Conservation (phyloP, 2,888 invertebrate genomes). For the Agonopterix arenella region DNA sequence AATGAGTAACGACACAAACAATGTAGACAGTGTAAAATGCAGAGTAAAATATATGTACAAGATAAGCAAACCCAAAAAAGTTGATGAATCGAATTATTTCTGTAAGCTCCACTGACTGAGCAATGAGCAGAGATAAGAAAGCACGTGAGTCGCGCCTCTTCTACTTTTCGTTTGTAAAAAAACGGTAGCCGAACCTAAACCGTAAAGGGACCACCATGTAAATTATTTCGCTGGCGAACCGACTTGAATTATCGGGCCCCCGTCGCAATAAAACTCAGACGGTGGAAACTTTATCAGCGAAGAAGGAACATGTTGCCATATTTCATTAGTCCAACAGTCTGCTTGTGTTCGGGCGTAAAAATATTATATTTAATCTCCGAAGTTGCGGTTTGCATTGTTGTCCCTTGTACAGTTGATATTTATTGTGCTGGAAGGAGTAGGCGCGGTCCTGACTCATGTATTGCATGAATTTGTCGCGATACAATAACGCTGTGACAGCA, state of each 20-base stretch:
- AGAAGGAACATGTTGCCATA: conserved; percentile 64
- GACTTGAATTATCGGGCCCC: conserved; percentile 62
- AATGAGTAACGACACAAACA: no score
- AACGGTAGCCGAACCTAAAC: conserved; percentile 49
- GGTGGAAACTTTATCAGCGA: conserved; percentile 65
- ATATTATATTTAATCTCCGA: conserved; percentile 64
- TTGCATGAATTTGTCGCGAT: conserved; percentile 37
- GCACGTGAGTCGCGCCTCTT: conserved; percentile 5
- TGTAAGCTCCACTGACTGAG: conserved; percentile 6
- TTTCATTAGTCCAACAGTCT: conserved; percentile 62
- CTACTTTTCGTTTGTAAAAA: conserved; percentile 31
- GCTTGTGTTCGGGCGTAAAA: conserved; percentile 58
- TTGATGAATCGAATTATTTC: conserved; percentile 2
- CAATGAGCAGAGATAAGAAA: conserved; percentile 28
- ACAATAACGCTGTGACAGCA: conserved; percentile 16
- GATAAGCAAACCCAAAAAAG: background rate
- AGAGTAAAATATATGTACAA: background rate
- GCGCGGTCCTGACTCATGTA: conserved; percentile 37
- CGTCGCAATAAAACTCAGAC: conserved; percentile 65
- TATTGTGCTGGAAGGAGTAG: conserved; percentile 48
- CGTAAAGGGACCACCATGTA: conserved; percentile 60
- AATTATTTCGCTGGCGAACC: conserved; percentile 60
- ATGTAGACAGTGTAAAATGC: background rate
- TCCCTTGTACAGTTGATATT: conserved; percentile 51
- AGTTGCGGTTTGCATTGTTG: conserved; percentile 56